Evolutionary conservation across 2,888 invertebrate genomes (phyloP), one percentile per base, ranked within the genome.

Genomic region (Pristionchus fissidentatus): DNA sequence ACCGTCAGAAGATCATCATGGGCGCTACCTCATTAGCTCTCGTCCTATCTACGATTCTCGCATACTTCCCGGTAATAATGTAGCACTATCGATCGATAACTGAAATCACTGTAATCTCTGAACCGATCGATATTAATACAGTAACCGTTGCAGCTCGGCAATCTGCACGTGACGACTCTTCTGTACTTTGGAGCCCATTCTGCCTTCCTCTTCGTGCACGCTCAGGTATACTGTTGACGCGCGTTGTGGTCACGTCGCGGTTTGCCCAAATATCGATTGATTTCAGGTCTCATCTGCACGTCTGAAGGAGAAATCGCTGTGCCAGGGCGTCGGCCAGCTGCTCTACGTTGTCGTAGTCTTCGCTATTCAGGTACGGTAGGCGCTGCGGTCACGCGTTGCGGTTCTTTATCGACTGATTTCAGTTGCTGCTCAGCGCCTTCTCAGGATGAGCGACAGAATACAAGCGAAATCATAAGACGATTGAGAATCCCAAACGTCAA

Each of bases 331-430:
- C 22, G 81, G 46, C n/a, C 81, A 81, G 46, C 66, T 81, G 19
- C 43, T 66, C 43, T 66, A 81, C 66, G 66, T 81, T 32, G 55
- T 81, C 15, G 81, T 62, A n/a, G 26, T 81, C 35, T 66, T 81
- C 66, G 46, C 66, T 66, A 41, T 81, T 66, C 81, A 81, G 79
- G 79, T 29, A 62, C 62, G n/a, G 55, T 55, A 55, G n/a, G n/a
- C 29, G n/a, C n/a, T 43, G 26, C 70, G 19, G 41, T 70, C 32
- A 22, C 22, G 5, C 38, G n/a, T 70, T 41, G 41, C 38, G 70
- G 22, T 41, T 41, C 38, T 41, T 15, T 70, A 70, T 41, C 70
- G 70, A 70, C 66, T 38, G 22, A 32, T 43, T 70, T 10, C 70
- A 70, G 70, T 41, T 70, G 70, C 70, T 70, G n/a, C 70, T 70